Percentiles rank a stretch among this genome's conserved stretches.
Conservation (phyloP, 1,140 invertebrate genomes). For the Venustaconcha ellipsiformis region DNA sequence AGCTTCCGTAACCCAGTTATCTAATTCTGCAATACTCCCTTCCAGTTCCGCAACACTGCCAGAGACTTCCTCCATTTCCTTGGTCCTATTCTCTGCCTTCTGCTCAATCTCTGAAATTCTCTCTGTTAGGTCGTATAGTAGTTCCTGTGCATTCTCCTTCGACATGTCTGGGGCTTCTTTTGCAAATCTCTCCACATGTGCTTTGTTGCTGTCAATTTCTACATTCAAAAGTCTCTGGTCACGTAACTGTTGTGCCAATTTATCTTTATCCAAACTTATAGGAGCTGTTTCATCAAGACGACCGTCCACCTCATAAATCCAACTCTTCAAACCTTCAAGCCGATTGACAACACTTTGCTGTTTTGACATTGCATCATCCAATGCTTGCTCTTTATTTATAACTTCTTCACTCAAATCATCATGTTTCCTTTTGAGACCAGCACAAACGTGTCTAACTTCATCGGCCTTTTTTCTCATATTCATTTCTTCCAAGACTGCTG, state of each 20-base stretch:
- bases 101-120: slow-evolving; percentile 93
- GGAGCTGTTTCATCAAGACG: slow-evolving; percentile 79
- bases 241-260: slow-evolving; percentile 88
- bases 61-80: slow-evolving; percentile 93
- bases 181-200: slow-evolving; percentile 62
- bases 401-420: slow-evolving; percentile 80
- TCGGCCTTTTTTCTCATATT: slow-evolving; percentile 72
- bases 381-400: slow-evolving; percentile 82
- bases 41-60: slow-evolving; percentile 87
- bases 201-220: slow-evolving; percentile 86
- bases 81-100: slow-evolving; percentile 86
- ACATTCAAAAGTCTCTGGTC: slow-evolving; percentile 84
- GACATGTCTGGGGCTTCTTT: slow-evolving; percentile 40
- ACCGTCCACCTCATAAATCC: slow-evolving; percentile 87
- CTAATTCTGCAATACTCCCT: slow-evolving; percentile 73
- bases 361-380: slow-evolving; percentile 89
- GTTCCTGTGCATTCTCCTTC: slow-evolving; percentile 82
- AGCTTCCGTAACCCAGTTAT: slow-evolving; percentile 55
- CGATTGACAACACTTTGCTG: slow-evolving; percentile 94
- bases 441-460: slow-evolving; percentile 85
- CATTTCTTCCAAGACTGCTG: slow-evolving; percentile 76
- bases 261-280: slow-evolving; percentile 89
- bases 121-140: slow-evolving; percentile 86
- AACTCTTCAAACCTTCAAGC: slow-evolving; percentile 83
- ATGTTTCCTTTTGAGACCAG: slow-evolving; percentile 86